Conservation (phyloP, 2,888 invertebrate species). For the Empis stercorea region DNA sequence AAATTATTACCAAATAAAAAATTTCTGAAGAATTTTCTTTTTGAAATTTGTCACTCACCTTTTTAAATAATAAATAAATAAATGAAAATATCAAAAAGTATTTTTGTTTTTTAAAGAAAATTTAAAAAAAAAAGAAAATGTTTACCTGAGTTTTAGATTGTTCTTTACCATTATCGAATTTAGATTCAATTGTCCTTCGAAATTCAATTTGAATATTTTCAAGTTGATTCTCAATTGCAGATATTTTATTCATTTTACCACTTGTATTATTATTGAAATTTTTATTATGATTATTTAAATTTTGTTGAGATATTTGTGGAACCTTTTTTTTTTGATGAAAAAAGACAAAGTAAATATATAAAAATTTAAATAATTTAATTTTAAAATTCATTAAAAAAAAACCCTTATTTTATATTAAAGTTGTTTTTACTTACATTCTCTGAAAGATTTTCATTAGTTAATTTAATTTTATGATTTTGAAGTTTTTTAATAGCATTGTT, state of each 20-base stretch:
- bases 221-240: background rate
- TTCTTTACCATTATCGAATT: background rate
- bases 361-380: background rate
- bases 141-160: too few species aligned
- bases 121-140: too few species aligned
- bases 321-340: background rate
- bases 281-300: background rate
- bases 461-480: conserved; percentile 7
- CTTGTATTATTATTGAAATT: background rate
- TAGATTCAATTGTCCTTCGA: background rate
- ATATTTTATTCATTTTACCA: background rate
- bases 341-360: too few species aligned
- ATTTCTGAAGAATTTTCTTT: too few species aligned
- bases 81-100: too few species aligned
- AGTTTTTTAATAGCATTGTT: conserved; percentile 9
- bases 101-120: too few species aligned
- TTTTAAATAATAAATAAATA: too few species aligned
- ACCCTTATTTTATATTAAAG: too few species aligned
- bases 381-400: background rate
- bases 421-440: background rate
- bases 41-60: too few species aligned
- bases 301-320: background rate
- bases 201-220: background rate
- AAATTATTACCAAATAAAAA: too few species aligned
- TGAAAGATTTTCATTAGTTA: conserved; percentile 6